Evolutionary conservation across 2,797 vertebrate species (phyloP).

Genomic region (Melopsittacus undulatus): DNA sequence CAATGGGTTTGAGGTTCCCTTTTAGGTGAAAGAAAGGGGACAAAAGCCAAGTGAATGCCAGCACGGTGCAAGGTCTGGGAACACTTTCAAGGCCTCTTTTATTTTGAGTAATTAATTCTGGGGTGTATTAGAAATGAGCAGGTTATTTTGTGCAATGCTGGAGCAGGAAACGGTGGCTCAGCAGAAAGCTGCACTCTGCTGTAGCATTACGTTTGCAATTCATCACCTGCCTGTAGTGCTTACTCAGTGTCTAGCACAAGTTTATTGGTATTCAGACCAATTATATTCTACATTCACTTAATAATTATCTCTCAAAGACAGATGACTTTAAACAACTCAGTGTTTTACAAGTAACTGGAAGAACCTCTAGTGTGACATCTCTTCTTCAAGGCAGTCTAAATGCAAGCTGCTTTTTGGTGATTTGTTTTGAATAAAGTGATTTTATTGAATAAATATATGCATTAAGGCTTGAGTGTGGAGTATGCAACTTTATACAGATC

Average conservation of each 20-base stretch:
- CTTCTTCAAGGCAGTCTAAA: neutral
- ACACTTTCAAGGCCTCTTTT: conserved; percentile 50
- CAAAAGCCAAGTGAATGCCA: neutral
- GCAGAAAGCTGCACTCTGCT: conserved; percentile 65
- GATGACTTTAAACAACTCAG: neutral
- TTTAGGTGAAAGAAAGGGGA: neutral
- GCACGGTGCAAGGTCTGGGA: neutral
- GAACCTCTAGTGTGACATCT: neutral
- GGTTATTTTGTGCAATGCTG: conserved; percentile 38
- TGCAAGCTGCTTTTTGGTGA: neutral
- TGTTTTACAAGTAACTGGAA: neutral
- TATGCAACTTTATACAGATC: neutral
- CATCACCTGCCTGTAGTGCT: conserved; percentile 72
- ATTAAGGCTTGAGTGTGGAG: neutral
- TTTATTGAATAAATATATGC: neutral
- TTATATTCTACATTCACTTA: conserved; percentile 18
- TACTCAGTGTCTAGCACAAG: conserved; percentile 60
- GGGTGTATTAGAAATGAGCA: conserved; percentile 66
- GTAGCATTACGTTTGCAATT: conserved; percentile 65
- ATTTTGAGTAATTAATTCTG: conserved; percentile 74
- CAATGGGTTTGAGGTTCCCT: neutral
- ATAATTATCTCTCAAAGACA: conserved; percentile 32
- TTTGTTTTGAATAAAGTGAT: conserved; percentile 8
- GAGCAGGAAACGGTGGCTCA: conserved; percentile 63
- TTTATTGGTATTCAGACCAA: conserved; percentile 66